A percentile compares a stretch with the other conserved stretches of the same genome.
These are phyloP conservation scores for Lethocerus indicus DNA, from an alignment of 1,140 invertebrate species.

Conservation along the genomic window DNA sequence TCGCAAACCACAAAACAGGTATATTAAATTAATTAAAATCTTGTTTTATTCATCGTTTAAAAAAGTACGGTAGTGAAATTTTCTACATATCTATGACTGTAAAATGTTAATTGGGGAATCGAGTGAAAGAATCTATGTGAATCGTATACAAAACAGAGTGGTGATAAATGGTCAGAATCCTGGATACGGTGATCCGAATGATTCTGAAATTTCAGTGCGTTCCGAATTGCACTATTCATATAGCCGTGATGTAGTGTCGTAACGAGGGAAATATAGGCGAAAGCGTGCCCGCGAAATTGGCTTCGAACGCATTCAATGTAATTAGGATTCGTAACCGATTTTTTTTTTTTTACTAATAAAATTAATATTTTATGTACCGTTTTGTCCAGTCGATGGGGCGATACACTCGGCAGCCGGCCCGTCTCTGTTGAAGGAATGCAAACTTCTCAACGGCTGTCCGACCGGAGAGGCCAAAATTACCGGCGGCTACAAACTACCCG, in stretches of 20 bases:
- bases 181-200: no score
- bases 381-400: constrained; percentile 52
- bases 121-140: no score
- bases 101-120: no score
- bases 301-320: not conserved
- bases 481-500: constrained; percentile 56
- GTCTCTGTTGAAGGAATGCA: constrained; percentile 50
- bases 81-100: no score
- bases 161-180: no score
- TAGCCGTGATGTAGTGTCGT: not conserved
- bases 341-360: constrained; percentile 1
- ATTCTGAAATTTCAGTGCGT: no score
- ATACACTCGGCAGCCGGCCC: constrained; percentile 64
- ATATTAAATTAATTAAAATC: no score
- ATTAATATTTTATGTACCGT: not conserved
- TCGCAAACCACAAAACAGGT: no score
- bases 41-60: no score
- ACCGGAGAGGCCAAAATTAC: constrained; percentile 70
- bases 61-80: no score
- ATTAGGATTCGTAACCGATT: not conserved
- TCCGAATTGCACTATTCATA: not conserved
- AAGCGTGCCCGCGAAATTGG: not conserved
- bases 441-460: constrained; percentile 45
- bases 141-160: no score
- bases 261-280: not conserved